Evolutionary conservation across 2,888 invertebrate genomes (phyloP).

Genomic region (Adineta ricciae): DNA sequence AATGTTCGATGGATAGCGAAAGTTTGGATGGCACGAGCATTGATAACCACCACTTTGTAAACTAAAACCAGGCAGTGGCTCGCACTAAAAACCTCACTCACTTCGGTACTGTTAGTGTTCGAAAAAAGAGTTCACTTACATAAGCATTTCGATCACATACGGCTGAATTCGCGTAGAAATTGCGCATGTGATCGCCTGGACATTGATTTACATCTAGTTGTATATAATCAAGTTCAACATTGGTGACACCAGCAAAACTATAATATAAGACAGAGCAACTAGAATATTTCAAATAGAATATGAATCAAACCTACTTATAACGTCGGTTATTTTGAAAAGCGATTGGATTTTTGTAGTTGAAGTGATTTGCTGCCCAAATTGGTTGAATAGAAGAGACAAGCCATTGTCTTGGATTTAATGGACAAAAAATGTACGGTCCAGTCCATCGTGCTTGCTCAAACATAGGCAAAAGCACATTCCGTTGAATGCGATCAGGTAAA

Average conservation of each 20-base stretch:
- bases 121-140: not conserved
- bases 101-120: too few species aligned
- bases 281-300: not conserved
- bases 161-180: constrained; percentile 26
- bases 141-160: constrained; percentile 16
- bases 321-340: not conserved
- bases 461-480: not conserved
- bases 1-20: constrained; percentile 26
- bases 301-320: not conserved
- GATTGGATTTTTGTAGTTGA: constrained; percentile 24
- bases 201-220: constrained; percentile 30
- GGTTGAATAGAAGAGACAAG: constrained; percentile 23
- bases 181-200: constrained; percentile 27
- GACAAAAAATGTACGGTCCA: constrained; percentile 29
- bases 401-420: constrained; percentile 27
- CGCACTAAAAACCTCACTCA: not conserved
- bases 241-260: constrained; percentile 27
- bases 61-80: constrained; percentile 1
- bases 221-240: constrained; percentile 27
- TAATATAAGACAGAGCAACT: not conserved
- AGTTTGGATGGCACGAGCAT: constrained; percentile 25
- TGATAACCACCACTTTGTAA: constrained; percentile 31
- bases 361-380: constrained; percentile 30
- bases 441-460: constrained; percentile 21
- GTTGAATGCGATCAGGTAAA: constrained; percentile 13